Conservation (phyloP, 2,113 vertebrate genomes). For the Marmota monax region DNA sequence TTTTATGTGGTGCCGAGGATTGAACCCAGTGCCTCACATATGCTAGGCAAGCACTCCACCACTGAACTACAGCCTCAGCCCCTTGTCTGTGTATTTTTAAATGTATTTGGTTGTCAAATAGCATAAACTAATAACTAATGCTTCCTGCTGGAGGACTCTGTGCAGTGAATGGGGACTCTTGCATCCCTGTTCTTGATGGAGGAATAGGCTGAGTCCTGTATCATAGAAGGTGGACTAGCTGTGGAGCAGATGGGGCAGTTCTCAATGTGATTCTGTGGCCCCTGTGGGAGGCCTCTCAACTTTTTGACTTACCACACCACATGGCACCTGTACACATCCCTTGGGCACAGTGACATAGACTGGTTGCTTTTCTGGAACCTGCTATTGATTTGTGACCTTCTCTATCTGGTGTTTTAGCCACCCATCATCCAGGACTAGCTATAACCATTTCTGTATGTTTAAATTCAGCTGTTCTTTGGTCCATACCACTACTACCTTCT, state of each 20-base stretch:
- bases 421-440: not conserved
- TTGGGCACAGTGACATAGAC: not conserved
- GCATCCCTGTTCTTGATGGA: not conserved
- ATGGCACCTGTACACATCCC: accelerated
- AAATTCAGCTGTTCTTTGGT: not conserved
- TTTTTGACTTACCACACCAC: not conserved
- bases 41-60: no score
- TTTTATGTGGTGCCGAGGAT: no score
- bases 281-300: accelerated
- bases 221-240: accelerated
- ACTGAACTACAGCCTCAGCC: no score
- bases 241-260: not conserved
- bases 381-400: not conserved
- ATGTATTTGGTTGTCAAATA: not conserved
- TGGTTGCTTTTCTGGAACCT: accelerated
- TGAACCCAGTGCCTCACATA: no score
- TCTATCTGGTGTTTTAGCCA: not conserved
- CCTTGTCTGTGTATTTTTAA: not conserved
- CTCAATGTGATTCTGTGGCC: no score
- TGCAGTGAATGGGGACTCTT: not conserved
- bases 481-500: no score
- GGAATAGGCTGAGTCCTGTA: not conserved
- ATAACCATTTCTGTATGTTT: no score
- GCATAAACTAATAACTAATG: accelerated
- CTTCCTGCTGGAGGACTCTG: not conserved